These are phyloP conservation scores for Puffinus mauretanicus DNA, from an alignment of 2,113 vertebrate genomes.

Conservation along the genomic window DNA sequence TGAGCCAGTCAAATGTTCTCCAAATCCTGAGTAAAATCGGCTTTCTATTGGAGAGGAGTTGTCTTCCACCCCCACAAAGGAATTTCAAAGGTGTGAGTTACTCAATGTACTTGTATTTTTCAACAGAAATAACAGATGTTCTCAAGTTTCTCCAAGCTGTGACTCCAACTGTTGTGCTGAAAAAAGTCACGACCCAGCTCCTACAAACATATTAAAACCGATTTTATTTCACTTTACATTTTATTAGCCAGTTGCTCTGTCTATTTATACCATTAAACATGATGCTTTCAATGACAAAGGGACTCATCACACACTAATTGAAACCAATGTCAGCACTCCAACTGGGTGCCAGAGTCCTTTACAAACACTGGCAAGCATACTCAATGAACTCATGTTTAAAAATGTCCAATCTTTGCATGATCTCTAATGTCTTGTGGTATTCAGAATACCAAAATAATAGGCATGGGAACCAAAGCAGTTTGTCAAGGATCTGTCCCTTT, in stretches of 20 bases:
- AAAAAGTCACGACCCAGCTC: conserved; percentile 43
- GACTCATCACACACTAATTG: conserved; percentile 27
- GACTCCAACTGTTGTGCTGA: conserved; percentile 55
- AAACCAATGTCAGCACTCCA: conserved; percentile 52
- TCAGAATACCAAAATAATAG: neutral
- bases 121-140: conserved; percentile 64
- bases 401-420: neutral
- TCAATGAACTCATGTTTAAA: neutral
- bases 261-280: conserved; percentile 39
- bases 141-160: conserved; percentile 56
- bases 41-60: neutral
- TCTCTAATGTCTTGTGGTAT: neutral
- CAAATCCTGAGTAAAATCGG: neutral
- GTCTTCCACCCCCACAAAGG: conserved; percentile 4
- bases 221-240: conserved; percentile 47
- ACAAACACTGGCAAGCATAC: conserved; percentile 17
- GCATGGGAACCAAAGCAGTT: neutral
- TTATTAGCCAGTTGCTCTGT: conserved; percentile 45
- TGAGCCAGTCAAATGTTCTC: conserved; percentile 29
- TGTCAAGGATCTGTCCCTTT: neutral
- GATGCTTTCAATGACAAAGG: conserved; percentile 23
- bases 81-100: conserved; percentile 55
- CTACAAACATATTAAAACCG: conserved; percentile 34
- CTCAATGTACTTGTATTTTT: conserved; percentile 45
- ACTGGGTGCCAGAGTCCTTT: conserved; percentile 37